These are phyloP conservation scores for Tortrix viridana DNA, from an alignment of 2,888 invertebrate species.

Conservation along the genomic window DNA sequence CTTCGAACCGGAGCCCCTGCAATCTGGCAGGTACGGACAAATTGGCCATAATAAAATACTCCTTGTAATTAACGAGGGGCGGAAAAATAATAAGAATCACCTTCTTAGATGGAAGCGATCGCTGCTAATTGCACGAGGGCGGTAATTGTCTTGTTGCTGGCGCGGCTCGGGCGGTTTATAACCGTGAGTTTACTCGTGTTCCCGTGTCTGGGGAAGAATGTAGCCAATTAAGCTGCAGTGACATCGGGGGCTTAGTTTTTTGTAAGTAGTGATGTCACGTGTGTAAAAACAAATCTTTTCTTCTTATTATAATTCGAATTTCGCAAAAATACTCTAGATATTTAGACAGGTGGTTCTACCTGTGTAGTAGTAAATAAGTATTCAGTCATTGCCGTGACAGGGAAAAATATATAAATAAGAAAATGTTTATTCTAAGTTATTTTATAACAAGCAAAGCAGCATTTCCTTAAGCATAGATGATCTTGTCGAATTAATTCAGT, in stretches of 20 bases:
- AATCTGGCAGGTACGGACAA: conserved; percentile 38
- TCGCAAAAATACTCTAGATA: too few species aligned
- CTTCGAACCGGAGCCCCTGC: conserved; percentile 26
- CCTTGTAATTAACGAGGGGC: conserved; percentile 37
- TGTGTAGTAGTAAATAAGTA: too few species aligned
- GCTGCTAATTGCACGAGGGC: conserved; percentile 34
- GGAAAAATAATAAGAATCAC: conserved; percentile 39
- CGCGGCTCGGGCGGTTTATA: conserved; percentile 16
- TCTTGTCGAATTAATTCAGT: too few species aligned
- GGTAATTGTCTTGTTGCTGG: conserved; percentile 36
- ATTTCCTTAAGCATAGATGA: too few species aligned
- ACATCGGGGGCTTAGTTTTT: background rate
- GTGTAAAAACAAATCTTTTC: too few species aligned
- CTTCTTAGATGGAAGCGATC: conserved; percentile 37
- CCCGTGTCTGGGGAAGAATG: background rate
- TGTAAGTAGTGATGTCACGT: background rate
- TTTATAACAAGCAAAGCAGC: too few species aligned
- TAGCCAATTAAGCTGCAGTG: background rate
- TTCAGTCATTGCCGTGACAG: too few species aligned
- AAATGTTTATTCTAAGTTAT: too few species aligned
- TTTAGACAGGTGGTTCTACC: too few species aligned
- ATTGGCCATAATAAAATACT: conserved; percentile 39
- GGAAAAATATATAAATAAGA: too few species aligned
- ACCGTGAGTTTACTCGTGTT: background rate
- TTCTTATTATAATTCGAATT: too few species aligned